Conservation (phyloP, 2,888 invertebrate species). For the Drosophila peninsularis region DNA sequence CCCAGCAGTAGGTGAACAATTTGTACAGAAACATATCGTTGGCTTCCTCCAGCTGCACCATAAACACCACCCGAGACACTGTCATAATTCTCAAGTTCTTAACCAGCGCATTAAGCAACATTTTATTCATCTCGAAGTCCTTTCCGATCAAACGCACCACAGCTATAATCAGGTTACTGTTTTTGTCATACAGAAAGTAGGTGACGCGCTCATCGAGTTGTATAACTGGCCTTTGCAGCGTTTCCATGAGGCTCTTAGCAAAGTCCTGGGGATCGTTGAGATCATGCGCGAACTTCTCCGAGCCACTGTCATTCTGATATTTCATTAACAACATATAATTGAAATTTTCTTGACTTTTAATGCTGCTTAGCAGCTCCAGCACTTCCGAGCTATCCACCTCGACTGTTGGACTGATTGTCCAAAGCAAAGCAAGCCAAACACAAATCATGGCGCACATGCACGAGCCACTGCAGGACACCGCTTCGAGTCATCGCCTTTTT, state of each 20-base stretch:
- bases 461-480: slow-evolving; percentile 47
- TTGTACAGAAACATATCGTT: slow-evolving; percentile 37
- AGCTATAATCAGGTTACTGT: slow-evolving; percentile 56
- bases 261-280: slow-evolving; percentile 23
- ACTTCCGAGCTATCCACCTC: slow-evolving; percentile 20
- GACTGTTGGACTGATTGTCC: slow-evolving; percentile 6
- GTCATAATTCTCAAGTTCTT: slow-evolving; percentile 69
- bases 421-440: slow-evolving; percentile 25
- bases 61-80: slow-evolving; percentile 68
- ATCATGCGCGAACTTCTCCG: not conserved
- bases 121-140: slow-evolving; percentile 43
- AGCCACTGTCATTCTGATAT: slow-evolving; percentile 35
- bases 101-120: slow-evolving; percentile 58
- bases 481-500: slow-evolving; percentile 39
- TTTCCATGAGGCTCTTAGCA: slow-evolving; percentile 42
- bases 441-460: slow-evolving; percentile 40
- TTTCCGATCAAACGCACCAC: slow-evolving; percentile 57
- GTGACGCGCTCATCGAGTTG: slow-evolving; percentile 62
- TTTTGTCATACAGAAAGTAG: slow-evolving; percentile 57
- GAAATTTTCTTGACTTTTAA: slow-evolving; percentile 41
- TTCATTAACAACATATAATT: slow-evolving; percentile 58
- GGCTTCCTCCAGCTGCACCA: slow-evolving; percentile 45
- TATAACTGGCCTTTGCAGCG: slow-evolving; percentile 63
- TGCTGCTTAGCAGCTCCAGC: slow-evolving; percentile 40
- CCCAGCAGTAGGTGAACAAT: slow-evolving; percentile 70